phyloP scores from a whole-genome alignment of 2,888 invertebrate genomes.

The Ophion ventricosus region DNA sequence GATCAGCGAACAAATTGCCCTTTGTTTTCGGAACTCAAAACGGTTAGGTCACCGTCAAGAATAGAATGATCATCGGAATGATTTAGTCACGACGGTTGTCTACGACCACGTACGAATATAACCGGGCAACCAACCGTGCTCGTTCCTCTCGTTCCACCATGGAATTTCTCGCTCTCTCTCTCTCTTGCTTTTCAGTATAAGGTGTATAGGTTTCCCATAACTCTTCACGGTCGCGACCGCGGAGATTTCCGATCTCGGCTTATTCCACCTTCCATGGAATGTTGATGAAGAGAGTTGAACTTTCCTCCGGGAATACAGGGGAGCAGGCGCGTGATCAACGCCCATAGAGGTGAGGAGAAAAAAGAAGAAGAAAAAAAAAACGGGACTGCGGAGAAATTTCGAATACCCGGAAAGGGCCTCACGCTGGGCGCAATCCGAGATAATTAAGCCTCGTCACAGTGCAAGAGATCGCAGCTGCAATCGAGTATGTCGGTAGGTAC shows the following conservation, averaged over 20 bases:
- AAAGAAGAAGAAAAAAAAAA: conserved; percentile 30
- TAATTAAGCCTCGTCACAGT: conserved; percentile 68
- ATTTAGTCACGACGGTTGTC: too few species aligned
- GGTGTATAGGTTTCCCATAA: conserved; percentile 34
- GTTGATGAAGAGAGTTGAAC: conserved; percentile 60
- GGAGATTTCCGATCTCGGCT: conserved; percentile 56
- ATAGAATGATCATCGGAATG: too few species aligned
- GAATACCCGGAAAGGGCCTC: conserved; percentile 70
- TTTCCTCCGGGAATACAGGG: conserved; percentile 38
- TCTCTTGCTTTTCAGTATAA: conserved; percentile 3
- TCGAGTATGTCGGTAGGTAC: conserved; percentile 10
- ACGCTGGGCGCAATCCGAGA: conserved; percentile 66
- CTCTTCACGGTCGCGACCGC: conserved; percentile 32
- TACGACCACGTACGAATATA: background rate
- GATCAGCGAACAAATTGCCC: conserved; percentile 80
- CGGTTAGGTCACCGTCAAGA: conserved; percentile 51
- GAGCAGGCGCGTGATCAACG: conserved; percentile 17
- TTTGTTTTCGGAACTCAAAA: conserved; percentile 78
- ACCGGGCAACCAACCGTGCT: conserved; percentile 33
- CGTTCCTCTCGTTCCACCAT: conserved; percentile 8
- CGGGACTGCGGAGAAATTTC: conserved; percentile 64
- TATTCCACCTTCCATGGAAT: conserved; percentile 53
- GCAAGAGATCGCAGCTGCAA: conserved; percentile 50
- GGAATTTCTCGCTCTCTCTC: conserved; percentile 37
- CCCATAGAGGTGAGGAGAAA: conserved; percentile 17